Evolutionary conservation across 2,113 vertebrate species (phyloP).

Genomic region (Gobiocypris rarus): DNA sequence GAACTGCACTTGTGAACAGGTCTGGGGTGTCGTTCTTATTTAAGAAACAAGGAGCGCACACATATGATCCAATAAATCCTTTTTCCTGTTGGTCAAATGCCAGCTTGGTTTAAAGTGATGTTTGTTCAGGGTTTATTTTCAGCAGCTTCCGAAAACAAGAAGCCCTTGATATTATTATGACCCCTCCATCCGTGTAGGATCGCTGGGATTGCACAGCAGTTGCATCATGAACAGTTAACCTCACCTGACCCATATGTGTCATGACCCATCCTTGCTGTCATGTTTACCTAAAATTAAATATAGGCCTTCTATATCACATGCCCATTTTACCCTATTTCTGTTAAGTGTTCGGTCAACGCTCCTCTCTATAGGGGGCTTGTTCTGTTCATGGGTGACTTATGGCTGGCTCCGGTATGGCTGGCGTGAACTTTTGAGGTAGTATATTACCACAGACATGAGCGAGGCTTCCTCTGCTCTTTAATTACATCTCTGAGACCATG

Average conservation of each 20-base stretch:
- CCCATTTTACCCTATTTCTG: neutral
- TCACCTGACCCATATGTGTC: neutral
- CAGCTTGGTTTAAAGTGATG: conserved; percentile 19
- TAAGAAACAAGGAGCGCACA: conserved; percentile 2
- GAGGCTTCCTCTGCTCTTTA: conserved; percentile 32
- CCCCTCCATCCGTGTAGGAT: neutral
- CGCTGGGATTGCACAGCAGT: conserved; percentile 20
- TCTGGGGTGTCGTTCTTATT: conserved; percentile 19
- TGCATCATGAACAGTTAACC: conserved; percentile 38
- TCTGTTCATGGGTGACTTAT: neutral
- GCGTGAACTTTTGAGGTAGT: neutral
- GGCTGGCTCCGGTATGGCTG: neutral
- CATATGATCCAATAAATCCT: conserved; percentile 33
- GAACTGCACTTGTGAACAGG: conserved; percentile 14
- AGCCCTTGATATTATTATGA: conserved; percentile 14
- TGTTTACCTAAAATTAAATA: conserved; percentile 35
- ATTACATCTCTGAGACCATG: conserved; percentile 32
- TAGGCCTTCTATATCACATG: conserved; percentile 12
- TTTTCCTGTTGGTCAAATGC: conserved; percentile 11
- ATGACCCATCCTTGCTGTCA: neutral
- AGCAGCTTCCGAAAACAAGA: conserved; percentile 24
- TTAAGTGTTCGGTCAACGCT: conserved; percentile 6
- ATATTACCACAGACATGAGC: conserved; percentile 8
- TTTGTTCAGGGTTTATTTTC: conserved; percentile 20
- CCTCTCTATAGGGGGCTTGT: neutral